Conservation (phyloP, 2,113 vertebrate species). For the Callochromis pleurospilus region DNA sequence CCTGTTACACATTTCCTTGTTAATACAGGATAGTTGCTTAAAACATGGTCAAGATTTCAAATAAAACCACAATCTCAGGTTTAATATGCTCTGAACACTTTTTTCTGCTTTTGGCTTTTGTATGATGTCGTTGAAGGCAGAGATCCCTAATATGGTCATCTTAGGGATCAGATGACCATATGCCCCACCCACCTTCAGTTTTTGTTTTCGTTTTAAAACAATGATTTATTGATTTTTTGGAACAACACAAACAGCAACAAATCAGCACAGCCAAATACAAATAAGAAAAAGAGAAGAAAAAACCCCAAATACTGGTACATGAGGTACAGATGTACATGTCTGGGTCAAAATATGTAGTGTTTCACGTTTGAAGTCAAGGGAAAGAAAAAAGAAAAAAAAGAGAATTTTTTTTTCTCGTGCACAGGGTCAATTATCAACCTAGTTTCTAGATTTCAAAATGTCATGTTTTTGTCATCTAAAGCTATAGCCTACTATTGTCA, state of each 20-base stretch:
- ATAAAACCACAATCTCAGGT: neutral
- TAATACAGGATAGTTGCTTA: neutral
- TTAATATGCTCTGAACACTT: neutral
- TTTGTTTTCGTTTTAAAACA: neutral
- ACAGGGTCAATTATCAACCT: no score
- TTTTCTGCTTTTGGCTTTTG: neutral
- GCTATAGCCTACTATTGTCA: neutral
- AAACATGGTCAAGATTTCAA: neutral
- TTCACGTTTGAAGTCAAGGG: no score
- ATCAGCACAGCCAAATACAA: no score
- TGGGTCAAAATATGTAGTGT: no score
- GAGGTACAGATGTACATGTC: no score
- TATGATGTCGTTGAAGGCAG: neutral
- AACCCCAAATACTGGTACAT: no score
- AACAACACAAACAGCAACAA: no score
- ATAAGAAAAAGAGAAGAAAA: no score
- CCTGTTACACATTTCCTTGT: neutral
- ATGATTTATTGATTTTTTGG: no score
- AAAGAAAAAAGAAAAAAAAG: no score
- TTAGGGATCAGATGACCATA: neutral
- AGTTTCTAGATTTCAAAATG: neutral
- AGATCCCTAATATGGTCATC: rapidly evolving
- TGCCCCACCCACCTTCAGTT: rapidly evolving
- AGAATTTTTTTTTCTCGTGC: no score
- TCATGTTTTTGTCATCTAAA: neutral